Evolutionary conservation across 2,797 vertebrate species (phyloP).

Genomic region (Myoxocephalus aenaeus): DNA sequence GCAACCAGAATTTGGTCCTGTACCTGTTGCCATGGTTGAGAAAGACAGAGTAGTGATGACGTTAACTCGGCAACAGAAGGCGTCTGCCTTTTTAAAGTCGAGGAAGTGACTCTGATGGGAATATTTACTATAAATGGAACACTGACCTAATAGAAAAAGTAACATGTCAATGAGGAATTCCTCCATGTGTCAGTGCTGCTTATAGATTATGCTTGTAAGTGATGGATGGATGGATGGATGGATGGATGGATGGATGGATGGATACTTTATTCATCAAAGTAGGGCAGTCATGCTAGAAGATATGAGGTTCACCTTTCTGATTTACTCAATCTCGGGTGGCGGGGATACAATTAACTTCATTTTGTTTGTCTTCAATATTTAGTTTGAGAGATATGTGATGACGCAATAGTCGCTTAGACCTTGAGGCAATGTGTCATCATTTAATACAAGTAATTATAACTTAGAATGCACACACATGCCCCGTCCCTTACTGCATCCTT

Average conservation of each 20-base stretch:
- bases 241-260: no score
- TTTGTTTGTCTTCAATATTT: neutral
- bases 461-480: neutral
- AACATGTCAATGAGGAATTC: constrained; percentile 6
- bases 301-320: constrained; percentile 7
- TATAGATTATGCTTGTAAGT: neutral
- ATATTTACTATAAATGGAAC: constrained; percentile 52
- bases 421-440: neutral
- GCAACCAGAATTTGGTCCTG: constrained; percentile 76
- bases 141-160: no score
- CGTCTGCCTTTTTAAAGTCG: constrained; percentile 71
- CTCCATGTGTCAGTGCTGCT: constrained; percentile 3
- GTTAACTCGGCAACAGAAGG: constrained; percentile 67
- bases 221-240: no score
- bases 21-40: constrained; percentile 85
- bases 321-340: neutral
- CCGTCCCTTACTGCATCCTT: neutral
- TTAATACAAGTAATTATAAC: neutral
- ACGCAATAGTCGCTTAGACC: neutral
- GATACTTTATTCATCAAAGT: constrained; percentile 3
- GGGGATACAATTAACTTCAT: no score
- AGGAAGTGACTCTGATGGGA: constrained; percentile 46
- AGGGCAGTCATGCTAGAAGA: constrained; percentile 33
- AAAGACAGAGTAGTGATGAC: constrained; percentile 73
- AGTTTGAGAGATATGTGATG: neutral